Base-by-base conservation (phyloP, 2,797 vertebrate genomes). In the Liparis tanakae region DNA sequence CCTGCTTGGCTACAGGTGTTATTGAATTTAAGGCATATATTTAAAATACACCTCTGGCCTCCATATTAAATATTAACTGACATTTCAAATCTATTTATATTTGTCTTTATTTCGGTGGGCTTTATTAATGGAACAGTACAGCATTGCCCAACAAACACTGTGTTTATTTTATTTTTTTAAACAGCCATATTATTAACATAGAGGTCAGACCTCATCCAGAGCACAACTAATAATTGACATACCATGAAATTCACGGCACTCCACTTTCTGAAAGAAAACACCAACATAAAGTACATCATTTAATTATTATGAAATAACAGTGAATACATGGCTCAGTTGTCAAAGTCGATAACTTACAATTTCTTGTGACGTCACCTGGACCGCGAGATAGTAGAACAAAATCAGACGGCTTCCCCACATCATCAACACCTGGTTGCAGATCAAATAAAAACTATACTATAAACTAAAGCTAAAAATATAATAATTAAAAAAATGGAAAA, bases 331-430 rank as follows among this genome's bases (percentile, higher is more conserved):
- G 2, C 1, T 48, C 3, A 8, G 1, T 9, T 10, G 3, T 0
- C 17, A 15, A 85, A 75, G 14, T 41, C 37, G 43, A 33, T 60
- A 75, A 85, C 88, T 85, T 88, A 92, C 91, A 55, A 77, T 78
- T 46, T 81, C 39, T 3, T 72, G 33, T 5, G 87, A 56, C 18
- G 78, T 18, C 58, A 60, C 76, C 25, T 57, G 64, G 0, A 0
- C 15, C 4, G 22, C 30, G 0, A 78, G 10, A 17, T 0, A 70
- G 10, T 3, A 81, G 1, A 86, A 1, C 1, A 72, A 10, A 9
- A 85, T 10, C 4, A 86, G 2, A 0, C 41, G 5, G 25, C 50
- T 7, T 54, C 3, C 30, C 70, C 72, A 56, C 89, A 89, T 91
- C 6, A 13, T 76, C 10, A 37, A 22, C 30, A 54, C 1, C 15